A percentile compares a stretch with the other conserved stretches of the same genome.
Conservation (phyloP, 2,888 invertebrate genomes). For the Uloborus plumipes region DNA sequence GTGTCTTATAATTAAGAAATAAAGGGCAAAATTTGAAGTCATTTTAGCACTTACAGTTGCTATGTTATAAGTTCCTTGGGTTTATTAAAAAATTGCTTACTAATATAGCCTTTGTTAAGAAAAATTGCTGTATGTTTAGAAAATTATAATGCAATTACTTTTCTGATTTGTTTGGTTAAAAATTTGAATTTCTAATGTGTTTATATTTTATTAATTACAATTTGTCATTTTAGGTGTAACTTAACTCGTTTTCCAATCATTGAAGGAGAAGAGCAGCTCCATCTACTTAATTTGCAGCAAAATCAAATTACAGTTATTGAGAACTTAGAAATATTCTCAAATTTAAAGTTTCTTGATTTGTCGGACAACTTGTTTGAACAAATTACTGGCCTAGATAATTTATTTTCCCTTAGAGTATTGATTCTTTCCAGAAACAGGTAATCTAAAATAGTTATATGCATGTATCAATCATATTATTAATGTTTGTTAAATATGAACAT, state of each 20-base stretch:
- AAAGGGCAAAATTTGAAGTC: too few species aligned
- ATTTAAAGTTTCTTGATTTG: conserved; percentile 91
- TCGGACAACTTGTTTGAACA: conserved; percentile 95
- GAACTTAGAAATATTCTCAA: conserved; percentile 78
- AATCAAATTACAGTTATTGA: conserved; percentile 86
- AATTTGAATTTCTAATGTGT: too few species aligned
- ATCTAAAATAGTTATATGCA: background rate
- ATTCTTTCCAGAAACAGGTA: conserved; percentile 92
- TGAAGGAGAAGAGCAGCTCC: conserved; percentile 83
- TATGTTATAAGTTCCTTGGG: too few species aligned
- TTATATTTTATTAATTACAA: too few species aligned
- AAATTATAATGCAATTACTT: too few species aligned
- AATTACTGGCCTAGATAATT: conserved; percentile 82
- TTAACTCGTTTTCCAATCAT: conserved; percentile 83
- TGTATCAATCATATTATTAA: background rate
- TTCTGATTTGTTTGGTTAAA: too few species aligned
- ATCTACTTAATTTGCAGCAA: conserved; percentile 91
- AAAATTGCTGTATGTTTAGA: too few species aligned
- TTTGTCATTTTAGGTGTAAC: conserved; percentile 44
- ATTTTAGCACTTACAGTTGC: too few species aligned
- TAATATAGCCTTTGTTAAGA: background rate
- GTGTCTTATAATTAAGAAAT: too few species aligned
- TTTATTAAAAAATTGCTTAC: background rate
- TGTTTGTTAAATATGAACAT: background rate
- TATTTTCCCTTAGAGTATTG: conserved; percentile 86